These are phyloP conservation scores for Montipora capitata DNA, from an alignment of 92 coral and sea anemone species.

Conservation along the genomic window DNA sequence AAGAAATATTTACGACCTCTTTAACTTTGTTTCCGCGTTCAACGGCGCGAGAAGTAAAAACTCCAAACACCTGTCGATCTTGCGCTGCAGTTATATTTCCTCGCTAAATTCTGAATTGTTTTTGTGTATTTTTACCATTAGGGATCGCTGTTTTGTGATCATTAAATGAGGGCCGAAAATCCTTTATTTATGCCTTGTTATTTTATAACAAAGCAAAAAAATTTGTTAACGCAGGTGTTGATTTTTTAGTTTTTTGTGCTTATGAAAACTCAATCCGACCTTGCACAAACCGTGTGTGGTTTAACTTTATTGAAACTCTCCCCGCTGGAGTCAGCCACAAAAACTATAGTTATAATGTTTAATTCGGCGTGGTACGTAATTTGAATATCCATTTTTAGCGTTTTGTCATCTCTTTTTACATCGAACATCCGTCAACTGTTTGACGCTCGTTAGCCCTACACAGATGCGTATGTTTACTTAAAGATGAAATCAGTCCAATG, in stretches of 20 bases:
- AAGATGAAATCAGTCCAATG: too few species aligned
- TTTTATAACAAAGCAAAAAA: background rate
- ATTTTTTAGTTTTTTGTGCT: background rate
- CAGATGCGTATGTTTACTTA: background rate
- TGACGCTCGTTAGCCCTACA: background rate
- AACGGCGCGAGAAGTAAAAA: background rate
- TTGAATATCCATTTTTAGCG: background rate
- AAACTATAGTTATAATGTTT: background rate
- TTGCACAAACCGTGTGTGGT: background rate
- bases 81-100: background rate
- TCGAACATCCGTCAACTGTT: background rate
- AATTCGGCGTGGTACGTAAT: too few species aligned
- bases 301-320: background rate
- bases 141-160: background rate
- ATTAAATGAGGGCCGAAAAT: background rate
- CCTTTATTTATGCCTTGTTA: background rate
- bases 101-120: background rate
- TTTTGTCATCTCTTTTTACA: background rate
- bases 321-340: constrained; percentile 3
- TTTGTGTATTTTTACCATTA: background rate
- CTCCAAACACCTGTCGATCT: background rate
- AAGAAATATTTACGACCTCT: background rate
- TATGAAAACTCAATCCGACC: background rate
- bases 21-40: background rate
- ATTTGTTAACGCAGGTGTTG: background rate